Conservation (phyloP, 1,140 invertebrate genomes). For the Drosophila bocqueti region DNA sequence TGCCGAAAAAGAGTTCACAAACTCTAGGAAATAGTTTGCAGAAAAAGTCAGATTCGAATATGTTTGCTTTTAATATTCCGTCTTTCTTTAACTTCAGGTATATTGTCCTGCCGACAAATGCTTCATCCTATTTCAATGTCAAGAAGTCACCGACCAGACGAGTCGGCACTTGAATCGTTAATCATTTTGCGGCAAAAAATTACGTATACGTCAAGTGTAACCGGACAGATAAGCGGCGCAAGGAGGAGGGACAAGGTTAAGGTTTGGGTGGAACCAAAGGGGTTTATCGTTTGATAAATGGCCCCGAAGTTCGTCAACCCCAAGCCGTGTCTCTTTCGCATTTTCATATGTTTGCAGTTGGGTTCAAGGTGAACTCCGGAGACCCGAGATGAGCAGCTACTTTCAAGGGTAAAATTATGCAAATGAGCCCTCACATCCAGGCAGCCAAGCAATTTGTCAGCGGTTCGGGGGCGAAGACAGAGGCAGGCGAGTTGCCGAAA, state of each 20-base stretch:
- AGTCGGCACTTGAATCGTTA: constrained; percentile 57
- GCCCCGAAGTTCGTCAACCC: constrained; percentile 38
- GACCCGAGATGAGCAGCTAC: constrained; percentile 12
- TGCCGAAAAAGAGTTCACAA: neutral
- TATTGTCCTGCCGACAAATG: constrained; percentile 32
- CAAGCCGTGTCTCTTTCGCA: neutral
- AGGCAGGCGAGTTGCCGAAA: constrained; percentile 14
- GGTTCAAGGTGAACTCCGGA: constrained; percentile 66
- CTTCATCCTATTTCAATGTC: constrained; percentile 47
- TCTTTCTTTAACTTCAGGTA: neutral
- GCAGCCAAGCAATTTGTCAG: constrained; percentile 68
- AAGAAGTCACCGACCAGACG: constrained; percentile 42
- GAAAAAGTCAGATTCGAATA: neutral
- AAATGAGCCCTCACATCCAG: constrained; percentile 51
- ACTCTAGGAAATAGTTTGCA: neutral
- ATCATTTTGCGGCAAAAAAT: constrained; percentile 66
- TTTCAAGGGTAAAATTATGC: constrained; percentile 61
- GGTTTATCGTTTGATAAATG: constrained; percentile 74
- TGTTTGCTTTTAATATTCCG: neutral
- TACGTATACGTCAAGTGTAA: constrained; percentile 77
- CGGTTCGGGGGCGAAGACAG: constrained; percentile 6
- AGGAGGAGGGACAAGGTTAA: constrained; percentile 53
- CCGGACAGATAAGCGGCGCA: constrained; percentile 66
- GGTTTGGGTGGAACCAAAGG: constrained; percentile 55
- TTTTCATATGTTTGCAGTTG: constrained; percentile 33